Evolutionary conservation across 2,113 vertebrate species (phyloP), one percentile per base, ranked within the genome.

Genomic region (Suricata suricatta): DNA sequence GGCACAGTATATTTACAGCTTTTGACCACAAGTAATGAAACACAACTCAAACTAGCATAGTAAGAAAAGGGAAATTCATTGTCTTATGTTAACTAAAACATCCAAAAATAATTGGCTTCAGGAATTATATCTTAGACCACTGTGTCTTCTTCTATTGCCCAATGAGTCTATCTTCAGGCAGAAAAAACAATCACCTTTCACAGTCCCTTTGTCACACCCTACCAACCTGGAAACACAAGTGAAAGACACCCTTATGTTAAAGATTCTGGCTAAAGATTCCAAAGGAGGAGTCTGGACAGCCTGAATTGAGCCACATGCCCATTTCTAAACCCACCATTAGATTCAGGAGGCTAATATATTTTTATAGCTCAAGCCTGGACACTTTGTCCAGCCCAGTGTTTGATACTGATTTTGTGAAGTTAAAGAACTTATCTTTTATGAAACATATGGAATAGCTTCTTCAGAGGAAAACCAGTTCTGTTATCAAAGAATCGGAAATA

Each of bases 361-460:
- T 88, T 60, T 41, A 63, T 10, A 68, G 3, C 71, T 13, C 71
- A 81, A 84, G 8, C 27, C n/a, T 11, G 2, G 7, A 15, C 8
- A 64, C 76, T 35, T 41, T 54, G 21, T 84, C 9, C 44, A 90
- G 17, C 23, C 7, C 4, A 52, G n/a, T 72, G 57, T 38, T 83
- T 72, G n/a, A 17, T 63, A 74, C 23, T 85, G 63, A 84, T 81
- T 96, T 94, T 95, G 77, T 64, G 31, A 66, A 74, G 63, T 84
- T 96, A 87, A 92, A 97, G 80, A 66, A 88, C 27, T 64, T 66
- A 44, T 10, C 6, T 95, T 29, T 88, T 15, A n/a, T 88, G 35
- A 82, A 93, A 90, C 57, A 85, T 23, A 92, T 84, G 50, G 47
- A 69, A 85, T 11, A 60, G 10, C 21, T 84, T 94, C 54, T 50